Conservation (phyloP, 2,113 vertebrate genomes). For the Nanorana parkeri region DNA sequence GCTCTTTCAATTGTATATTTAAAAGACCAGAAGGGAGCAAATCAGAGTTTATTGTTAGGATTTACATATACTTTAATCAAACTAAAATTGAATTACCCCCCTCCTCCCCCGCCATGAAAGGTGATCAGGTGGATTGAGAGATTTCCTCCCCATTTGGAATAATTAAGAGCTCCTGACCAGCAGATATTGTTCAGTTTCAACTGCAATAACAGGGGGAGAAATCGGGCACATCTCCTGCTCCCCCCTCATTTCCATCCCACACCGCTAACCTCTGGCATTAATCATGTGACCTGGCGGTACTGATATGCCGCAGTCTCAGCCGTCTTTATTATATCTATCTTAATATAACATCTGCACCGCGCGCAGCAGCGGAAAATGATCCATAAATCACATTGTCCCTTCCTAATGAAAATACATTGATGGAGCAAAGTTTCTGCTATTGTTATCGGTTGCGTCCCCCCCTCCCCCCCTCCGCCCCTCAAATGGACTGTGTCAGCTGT, state of each 20-base stretch:
- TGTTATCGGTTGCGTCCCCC: conserved; percentile 10
- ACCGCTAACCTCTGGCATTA: background rate
- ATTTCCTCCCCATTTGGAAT: too few relatives aligned
- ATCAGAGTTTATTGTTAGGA: too few relatives aligned
- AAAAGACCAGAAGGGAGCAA: too few relatives aligned
- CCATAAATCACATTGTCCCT: conserved; percentile 7
- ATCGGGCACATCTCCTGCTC: background rate
- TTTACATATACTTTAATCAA: too few relatives aligned
- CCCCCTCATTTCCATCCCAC: background rate
- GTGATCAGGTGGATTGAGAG: too few relatives aligned
- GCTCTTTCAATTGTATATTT: too few relatives aligned
- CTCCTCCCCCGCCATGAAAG: too few relatives aligned
- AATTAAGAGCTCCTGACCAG: too few relatives aligned
- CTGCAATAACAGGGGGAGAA: background rate
- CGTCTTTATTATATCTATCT: conserved; percentile 49
- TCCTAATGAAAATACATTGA: conserved; percentile 16
- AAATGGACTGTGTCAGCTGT: too few relatives aligned
- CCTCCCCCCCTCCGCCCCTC: too few relatives aligned
- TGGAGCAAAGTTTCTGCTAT: background rate
- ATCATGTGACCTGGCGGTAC: conserved; percentile 16
- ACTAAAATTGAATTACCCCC: too few relatives aligned
- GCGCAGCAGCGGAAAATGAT: conserved; percentile 9
- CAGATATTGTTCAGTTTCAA: too few relatives aligned
- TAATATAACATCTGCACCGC: conserved; percentile 31
- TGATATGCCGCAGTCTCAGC: conserved; percentile 28